These are phyloP conservation scores for Falco berigora DNA, from an alignment of 2,797 vertebrate species.

Conservation along the genomic window DNA sequence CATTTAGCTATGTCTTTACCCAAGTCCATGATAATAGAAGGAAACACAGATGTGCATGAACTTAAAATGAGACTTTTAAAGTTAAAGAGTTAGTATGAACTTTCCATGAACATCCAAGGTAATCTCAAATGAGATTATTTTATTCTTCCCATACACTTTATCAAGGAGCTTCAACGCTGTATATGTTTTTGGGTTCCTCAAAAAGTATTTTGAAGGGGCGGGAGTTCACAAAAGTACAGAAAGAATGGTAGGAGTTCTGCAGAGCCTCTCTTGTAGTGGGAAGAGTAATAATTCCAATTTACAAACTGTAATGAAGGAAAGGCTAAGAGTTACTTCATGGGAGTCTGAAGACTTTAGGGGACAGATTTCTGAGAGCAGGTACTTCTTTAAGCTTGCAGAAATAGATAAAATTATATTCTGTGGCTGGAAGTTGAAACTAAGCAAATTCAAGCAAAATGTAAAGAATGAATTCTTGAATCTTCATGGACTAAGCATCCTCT, in stretches of 20 bases:
- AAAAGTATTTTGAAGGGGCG: not conserved
- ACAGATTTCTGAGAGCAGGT: not conserved
- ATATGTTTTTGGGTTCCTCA: not conserved
- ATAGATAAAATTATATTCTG: not conserved
- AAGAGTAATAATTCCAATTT: not conserved
- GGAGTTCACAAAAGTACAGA: not conserved
- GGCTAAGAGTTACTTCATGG: not conserved
- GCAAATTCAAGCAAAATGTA: not conserved
- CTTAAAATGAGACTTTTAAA: not conserved
- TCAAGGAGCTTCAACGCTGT: not conserved
- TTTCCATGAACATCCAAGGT: not conserved
- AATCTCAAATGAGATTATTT: not conserved
- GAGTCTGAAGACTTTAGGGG: not conserved
- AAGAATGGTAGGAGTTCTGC: not conserved
- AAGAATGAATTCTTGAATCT: not conserved
- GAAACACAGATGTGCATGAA: not conserved
- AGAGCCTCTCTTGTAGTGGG: not conserved
- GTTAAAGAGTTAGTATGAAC: not conserved
- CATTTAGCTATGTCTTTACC: not conserved
- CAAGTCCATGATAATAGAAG: not conserved
- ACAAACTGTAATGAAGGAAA: not conserved
- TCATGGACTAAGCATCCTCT: not conserved
- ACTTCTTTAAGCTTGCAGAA: not conserved
- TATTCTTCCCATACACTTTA: not conserved
- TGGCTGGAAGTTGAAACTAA: not conserved